Percentiles rank a stretch among this genome's conserved stretches.
These are phyloP conservation scores for Pteromalus puparum DNA, from an alignment of 1,140 invertebrate genomes.

Conservation along the genomic window DNA sequence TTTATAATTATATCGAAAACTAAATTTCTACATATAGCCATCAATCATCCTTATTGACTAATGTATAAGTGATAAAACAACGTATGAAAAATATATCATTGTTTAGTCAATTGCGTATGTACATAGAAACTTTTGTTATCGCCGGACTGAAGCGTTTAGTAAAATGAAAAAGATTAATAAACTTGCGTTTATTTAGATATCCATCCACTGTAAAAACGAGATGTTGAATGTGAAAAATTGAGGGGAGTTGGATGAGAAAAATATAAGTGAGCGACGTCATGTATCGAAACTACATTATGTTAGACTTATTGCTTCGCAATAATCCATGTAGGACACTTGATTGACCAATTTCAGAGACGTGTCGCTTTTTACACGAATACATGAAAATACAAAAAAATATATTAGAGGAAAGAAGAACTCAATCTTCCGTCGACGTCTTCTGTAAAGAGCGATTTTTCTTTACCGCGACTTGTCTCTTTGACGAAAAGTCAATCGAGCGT, in stretches of 20 bases:
- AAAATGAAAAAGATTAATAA: conserved; percentile 17
- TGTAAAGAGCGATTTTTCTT: conserved; percentile 25
- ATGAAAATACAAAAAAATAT: conserved; percentile 21
- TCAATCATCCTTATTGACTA: conserved; percentile 30
- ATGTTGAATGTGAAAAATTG: conserved; percentile 25
- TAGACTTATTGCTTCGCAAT: conserved; percentile 49
- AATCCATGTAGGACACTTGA: conserved; percentile 34
- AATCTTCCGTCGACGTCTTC: conserved; percentile 43
- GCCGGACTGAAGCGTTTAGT: conserved; percentile 57
- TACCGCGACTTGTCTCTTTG: not conserved
- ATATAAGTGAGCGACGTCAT: conserved; percentile 34
- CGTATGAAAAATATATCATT: conserved; percentile 24
- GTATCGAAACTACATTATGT: conserved; percentile 48
- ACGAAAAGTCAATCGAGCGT: conserved; percentile 35
- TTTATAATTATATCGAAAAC: conserved; percentile 36
- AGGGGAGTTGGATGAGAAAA: conserved; percentile 11
- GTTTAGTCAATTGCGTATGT: conserved; percentile 50
- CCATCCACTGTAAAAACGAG: conserved; percentile 28
- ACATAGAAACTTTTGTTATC: conserved; percentile 55
- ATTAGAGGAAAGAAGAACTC: not conserved
- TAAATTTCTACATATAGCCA: conserved; percentile 19
- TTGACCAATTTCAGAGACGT: not conserved
- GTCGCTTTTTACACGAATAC: conserved; percentile 32
- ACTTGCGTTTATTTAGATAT: conserved; percentile 31
- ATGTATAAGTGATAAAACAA: conserved; percentile 38